phyloP scores from a whole-genome alignment of 2,888 invertebrate genomes.

The Vesta saturnalis region DNA sequence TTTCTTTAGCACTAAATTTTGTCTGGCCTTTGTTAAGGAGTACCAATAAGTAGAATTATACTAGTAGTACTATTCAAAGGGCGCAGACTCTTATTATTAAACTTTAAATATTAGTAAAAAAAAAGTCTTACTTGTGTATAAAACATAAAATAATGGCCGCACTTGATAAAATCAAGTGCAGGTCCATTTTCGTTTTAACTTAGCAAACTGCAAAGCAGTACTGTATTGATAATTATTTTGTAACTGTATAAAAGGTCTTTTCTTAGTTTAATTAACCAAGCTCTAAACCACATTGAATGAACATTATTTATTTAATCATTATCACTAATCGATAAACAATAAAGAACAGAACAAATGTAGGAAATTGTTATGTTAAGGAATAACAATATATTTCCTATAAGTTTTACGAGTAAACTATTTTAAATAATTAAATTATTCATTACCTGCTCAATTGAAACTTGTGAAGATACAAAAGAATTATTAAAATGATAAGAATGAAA shows the following conservation, averaged over 20 bases:
- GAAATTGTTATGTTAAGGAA: background rate
- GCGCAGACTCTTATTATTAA: background rate
- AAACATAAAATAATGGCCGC: conserved; percentile 8
- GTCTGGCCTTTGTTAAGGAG: too few relatives aligned
- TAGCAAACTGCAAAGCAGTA: conserved; percentile 2
- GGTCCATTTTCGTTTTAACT: background rate
- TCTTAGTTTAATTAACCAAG: conserved; percentile 2
- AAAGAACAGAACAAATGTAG: conserved; percentile 1
- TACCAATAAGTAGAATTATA: background rate
- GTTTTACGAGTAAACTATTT: background rate
- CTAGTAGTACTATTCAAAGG: background rate
- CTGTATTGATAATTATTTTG: background rate
- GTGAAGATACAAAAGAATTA: too few relatives aligned
- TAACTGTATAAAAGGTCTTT: background rate
- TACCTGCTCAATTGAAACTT: too few relatives aligned
- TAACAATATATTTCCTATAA: background rate
- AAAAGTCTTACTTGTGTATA: background rate
- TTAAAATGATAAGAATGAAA: too few relatives aligned
- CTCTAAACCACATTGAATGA: background rate
- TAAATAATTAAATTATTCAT: too few relatives aligned
- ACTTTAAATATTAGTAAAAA: background rate
- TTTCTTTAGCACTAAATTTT: too few relatives aligned
- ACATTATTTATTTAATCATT: background rate
- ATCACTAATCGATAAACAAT: background rate
- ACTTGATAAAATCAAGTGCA: conserved; percentile 4